phyloP scores from a whole-genome alignment of 1,140 invertebrate genomes.

The Pectinophora gossypiella region DNA sequence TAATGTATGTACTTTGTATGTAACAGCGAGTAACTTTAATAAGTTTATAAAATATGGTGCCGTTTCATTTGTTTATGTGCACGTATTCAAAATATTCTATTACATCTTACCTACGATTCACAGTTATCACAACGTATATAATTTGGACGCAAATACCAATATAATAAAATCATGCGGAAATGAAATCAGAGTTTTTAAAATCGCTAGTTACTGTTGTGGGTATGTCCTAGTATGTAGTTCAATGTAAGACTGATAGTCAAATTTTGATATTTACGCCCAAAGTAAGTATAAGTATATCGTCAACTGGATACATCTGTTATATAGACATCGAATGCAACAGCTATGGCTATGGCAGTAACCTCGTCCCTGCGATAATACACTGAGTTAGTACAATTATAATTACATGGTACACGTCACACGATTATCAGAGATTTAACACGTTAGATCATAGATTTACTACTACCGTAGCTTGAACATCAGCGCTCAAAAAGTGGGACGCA shows the following conservation, averaged over 20 bases:
- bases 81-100: constrained; percentile 5
- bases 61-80: constrained; percentile 15
- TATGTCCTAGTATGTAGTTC: too few species aligned
- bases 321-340: not conserved
- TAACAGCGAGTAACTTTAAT: constrained; percentile 11
- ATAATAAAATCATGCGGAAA: not conserved
- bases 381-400: too few species aligned
- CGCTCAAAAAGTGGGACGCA: too few species aligned
- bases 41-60: constrained; percentile 26
- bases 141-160: not conserved
- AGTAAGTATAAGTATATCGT: not conserved
- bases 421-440: too few species aligned
- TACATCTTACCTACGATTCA: not conserved
- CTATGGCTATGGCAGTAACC: not conserved
- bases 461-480: too few species aligned
- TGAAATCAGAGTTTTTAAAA: not conserved
- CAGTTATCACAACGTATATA: constrained; percentile 1
- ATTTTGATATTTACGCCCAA: not conserved
- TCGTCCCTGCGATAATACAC: not conserved
- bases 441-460: too few species aligned
- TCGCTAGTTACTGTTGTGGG: too few species aligned
- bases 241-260: not conserved
- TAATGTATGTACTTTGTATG: constrained; percentile 20
- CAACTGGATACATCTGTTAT: not conserved
- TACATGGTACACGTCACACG: too few species aligned